Evolutionary conservation across 1,140 invertebrate species (phyloP), one percentile per base, ranked within the genome.

Genomic region (Lepidurus apus): DNA sequence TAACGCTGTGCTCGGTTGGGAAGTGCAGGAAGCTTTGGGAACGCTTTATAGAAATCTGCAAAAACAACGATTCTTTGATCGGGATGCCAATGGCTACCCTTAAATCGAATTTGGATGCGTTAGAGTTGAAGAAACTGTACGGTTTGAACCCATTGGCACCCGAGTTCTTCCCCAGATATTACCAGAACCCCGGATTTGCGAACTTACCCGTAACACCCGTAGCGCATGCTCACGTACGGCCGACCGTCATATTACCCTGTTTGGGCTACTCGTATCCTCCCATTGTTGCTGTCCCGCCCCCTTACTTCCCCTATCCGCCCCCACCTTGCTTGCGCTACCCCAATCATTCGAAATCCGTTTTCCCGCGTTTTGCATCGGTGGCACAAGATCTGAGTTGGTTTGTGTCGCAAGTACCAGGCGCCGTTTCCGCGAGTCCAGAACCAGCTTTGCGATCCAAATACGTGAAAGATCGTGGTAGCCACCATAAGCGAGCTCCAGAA

Each of bases 11-110:
- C 80, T 92, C 93, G 0, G 89, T 94, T 65, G 94, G 94, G 24
- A 89, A 92, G 75, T 96, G 94, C 85, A 89, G 89, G 79, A 92
- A 92, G 85, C 88, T 95, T 0, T 95, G 94, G 94, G 92, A 93
- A 82, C 88, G 90, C 76, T 95, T 93, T 82, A 88, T 95, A 73
- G 88, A 91, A 75, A 90, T 90, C 73, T 93, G 92, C 82, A 87
- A 91, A 81, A 86, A 91, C 81, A 90, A 92, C 80, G 89, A 91
- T n/a, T 93, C 91, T 76, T 85, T 95, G 1, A 90, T 90, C 82
- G 93, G 93, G 1, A 91, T 93, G 42, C 91, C 91, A 1, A 91
- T 90, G 88, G 86, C 87, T 0, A 87, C 90, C 42, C 83, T 95
- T 5, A 86, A 89, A 74, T 87, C 88, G 26, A 90, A 93, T 80